Evolutionary conservation across 1,140 invertebrate species (phyloP).

Genomic region (Drosophila baimaii): DNA sequence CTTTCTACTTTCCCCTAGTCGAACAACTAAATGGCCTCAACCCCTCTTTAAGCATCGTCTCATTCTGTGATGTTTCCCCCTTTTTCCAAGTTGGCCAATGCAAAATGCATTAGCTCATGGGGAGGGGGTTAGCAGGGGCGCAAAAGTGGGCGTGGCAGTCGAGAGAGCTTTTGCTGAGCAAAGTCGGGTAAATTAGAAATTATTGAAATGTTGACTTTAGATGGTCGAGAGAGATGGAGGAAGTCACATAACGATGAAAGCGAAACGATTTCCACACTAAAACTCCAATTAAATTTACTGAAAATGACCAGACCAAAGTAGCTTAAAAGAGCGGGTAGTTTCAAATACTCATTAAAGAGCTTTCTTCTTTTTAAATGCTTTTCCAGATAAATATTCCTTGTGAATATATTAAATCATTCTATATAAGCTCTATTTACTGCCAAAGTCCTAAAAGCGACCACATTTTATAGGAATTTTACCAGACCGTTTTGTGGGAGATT

Average conservation of each 20-base stretch:
- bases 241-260: conserved; percentile 9
- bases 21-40: conserved; percentile 22
- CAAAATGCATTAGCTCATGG: conserved; percentile 60
- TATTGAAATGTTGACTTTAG: conserved; percentile 51
- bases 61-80: neutral
- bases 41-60: conserved; percentile 4
- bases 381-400: neutral
- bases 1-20: conserved; percentile 38
- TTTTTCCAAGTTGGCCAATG: conserved; percentile 49
- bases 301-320: neutral
- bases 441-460: neutral
- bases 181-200: conserved; percentile 56
- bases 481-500: neutral
- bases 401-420: neutral
- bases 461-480: too few relatives aligned
- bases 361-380: neutral
- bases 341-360: neutral
- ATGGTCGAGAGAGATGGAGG: neutral
- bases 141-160: conserved; percentile 11
- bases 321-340: neutral
- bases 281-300: conserved; percentile 7
- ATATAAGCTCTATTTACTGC: neutral
- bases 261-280: neutral
- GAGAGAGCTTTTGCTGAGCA: conserved; percentile 8
- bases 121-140: neutral